Base-by-base conservation (phyloP, 2,888 invertebrate genomes). In the Tetheella fluctuosa region DNA sequence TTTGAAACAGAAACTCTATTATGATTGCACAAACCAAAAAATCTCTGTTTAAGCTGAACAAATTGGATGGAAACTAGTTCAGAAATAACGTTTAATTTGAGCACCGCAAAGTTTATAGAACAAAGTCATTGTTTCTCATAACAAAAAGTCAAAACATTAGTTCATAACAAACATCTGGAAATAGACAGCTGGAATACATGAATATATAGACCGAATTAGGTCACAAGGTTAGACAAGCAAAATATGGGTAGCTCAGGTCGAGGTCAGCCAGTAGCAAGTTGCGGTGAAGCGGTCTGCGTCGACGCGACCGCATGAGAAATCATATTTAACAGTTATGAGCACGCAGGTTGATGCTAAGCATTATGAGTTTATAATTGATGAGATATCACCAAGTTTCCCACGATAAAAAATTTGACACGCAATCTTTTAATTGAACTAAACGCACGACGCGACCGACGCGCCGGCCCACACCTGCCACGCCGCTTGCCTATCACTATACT, bases 351-450 rank as follows among this genome's bases (percentile, higher is more conserved):
- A 58, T 60, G 6, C 56, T 59, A 28, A 72, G 63, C 64, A 64
- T 66, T 48, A 71, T 64, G 65, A 59, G 58, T 57, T 64, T 69
- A 65, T 73, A 75, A 71, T 71, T 64, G 64, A 65, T 55, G 59
- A 67, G 71, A 67, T 34, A 13, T 34, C 34, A 34, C 13, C 13
- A 34, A 13, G 34, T 73, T 84, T 85, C 85, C 72, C 82, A 85
- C 80, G 73, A 59, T 69, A 74, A 78, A 73, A 66, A 65, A 60
- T 62, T 68, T 73, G 78, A 78, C 87, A 89, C 83, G 85, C 85
- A 66, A 84, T 77, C 72, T 72, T 70, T 71, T 81, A 83, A 85
- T 86, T 83, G 80, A 74, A 71, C 69, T 73, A 75, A 67, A 69
- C 65, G 59, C 64, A 64, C 59, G 70, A 73, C 53, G 48, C 52